Percentiles rank a stretch among this genome's conserved stretches.
These are phyloP conservation scores for Sarcophaga variegata DNA, from an alignment of 2,888 invertebrate species.

Conservation along the genomic window DNA sequence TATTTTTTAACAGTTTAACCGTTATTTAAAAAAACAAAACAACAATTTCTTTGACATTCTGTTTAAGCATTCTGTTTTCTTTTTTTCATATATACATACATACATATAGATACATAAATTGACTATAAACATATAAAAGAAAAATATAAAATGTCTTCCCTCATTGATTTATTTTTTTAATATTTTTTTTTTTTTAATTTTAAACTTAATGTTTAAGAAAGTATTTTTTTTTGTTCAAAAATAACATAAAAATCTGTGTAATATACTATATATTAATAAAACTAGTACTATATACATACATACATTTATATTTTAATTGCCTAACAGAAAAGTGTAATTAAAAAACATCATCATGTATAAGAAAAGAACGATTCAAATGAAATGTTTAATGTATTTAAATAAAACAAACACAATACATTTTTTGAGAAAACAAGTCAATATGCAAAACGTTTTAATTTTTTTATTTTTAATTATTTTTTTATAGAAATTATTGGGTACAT, in stretches of 20 bases:
- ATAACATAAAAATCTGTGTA: constrained; percentile 24
- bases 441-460: not conserved
- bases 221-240: not conserved
- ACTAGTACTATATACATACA: constrained; percentile 14
- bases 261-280: constrained; percentile 25
- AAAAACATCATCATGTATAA: not conserved
- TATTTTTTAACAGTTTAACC: constrained; percentile 14
- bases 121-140: constrained; percentile 23
- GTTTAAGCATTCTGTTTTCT: constrained; percentile 53
- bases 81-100: constrained; percentile 4
- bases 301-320: not conserved
- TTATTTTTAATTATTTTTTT: not conserved
- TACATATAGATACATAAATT: constrained; percentile 36
- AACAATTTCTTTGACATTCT: constrained; percentile 49
- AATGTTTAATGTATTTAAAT: not conserved
- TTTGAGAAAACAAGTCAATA: not conserved
- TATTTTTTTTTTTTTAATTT: constrained; percentile 9
- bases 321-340: not conserved
- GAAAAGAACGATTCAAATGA: not conserved
- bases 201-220: constrained; percentile 23
- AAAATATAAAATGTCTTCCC: constrained; percentile 54
- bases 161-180: constrained; percentile 47
- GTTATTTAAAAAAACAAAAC: constrained; percentile 14
- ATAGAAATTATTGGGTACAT: no score
- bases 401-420: not conserved